Evolutionary conservation across 2,113 vertebrate genomes (phyloP), one percentile per base, ranked within the genome.

Genomic region (Menidia beryllina): DNA sequence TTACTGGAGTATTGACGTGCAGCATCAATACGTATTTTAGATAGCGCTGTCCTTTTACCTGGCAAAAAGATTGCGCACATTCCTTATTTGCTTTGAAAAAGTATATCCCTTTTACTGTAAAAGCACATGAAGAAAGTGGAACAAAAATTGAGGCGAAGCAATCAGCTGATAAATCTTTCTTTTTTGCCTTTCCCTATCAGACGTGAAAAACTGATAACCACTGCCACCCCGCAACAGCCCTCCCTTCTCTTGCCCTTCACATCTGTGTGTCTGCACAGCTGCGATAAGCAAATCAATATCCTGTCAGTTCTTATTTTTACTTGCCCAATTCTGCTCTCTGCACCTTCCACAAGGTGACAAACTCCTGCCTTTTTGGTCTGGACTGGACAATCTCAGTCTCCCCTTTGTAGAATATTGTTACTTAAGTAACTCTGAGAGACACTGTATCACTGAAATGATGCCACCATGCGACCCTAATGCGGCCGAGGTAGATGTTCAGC

Each of bases 251-350:
- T 88, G 90, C 92, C 92, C 92, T 92, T 93, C 89, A 92, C 90
- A 91, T 92, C 85, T 91, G 88, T 91, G 89, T 90, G 91, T 94
- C 93, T 94, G 93, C 91, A 93, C 77, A 86, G 91, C 86, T 61
- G 90, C 83, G 93, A 94, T 94, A 94, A 94, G 93, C 93, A 93
- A 94, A 94, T 94, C 93, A 94, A 94, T 94, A 94, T 92, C 90
- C 92, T 93, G 92, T 93, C 93, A 94, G 92, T 93, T 94, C 92
- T 94, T 88, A 93, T 94, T 93, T 94, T 93, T 92, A 92, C 93
- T 86, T 81, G 86, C 88, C 88, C 89, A 92, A 91, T 92, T 91
- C 90, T 92, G 85, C 90, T 91, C 89, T 87, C 88, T 86, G 89
- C 91, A 91, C 90, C 90, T 88, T 91, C 88, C 88, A 81, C 89